Percentiles rank a stretch among this genome's conserved stretches.
Evolutionary conservation across 2,797 vertebrate species (phyloP).

Genomic region (Poecilia gillii): DNA sequence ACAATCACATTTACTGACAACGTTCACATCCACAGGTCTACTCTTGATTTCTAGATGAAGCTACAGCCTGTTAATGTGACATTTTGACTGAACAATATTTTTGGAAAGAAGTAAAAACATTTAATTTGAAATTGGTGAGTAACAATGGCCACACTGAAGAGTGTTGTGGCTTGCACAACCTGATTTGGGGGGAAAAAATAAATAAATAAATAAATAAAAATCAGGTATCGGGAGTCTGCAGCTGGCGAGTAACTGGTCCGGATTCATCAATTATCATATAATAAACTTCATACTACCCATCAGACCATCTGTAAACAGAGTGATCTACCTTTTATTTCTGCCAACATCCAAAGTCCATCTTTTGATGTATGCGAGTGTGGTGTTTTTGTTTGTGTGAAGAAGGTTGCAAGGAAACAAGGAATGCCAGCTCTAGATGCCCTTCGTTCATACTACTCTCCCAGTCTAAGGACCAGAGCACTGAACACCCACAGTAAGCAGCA

Average conservation of each 20-base stretch:
- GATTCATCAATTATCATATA: neutral
- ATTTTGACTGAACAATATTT: constrained; percentile 3
- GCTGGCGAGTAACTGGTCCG: neutral
- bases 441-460: constrained; percentile 46
- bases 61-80: neutral
- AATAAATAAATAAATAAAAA: neutral
- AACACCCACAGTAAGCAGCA: constrained; percentile 27
- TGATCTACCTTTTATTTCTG: neutral
- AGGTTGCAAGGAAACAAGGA: constrained; percentile 18
- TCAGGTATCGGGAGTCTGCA: neutral
- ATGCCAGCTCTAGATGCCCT: constrained; percentile 51
- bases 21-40: constrained; percentile 44
- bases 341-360: neutral
- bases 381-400: constrained; percentile 21
- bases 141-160: neutral
- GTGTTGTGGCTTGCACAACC: neutral
- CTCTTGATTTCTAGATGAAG: constrained; percentile 15
- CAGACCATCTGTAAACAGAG: neutral
- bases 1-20: constrained; percentile 63
- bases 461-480: constrained; percentile 61
- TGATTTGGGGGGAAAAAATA: neutral
- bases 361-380: neutral
- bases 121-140: neutral
- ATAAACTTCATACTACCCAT: neutral
- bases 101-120: constrained; percentile 3